Base-by-base conservation (phyloP, 2,888 invertebrate genomes). In the Ichneumoninae sp. region DNA sequence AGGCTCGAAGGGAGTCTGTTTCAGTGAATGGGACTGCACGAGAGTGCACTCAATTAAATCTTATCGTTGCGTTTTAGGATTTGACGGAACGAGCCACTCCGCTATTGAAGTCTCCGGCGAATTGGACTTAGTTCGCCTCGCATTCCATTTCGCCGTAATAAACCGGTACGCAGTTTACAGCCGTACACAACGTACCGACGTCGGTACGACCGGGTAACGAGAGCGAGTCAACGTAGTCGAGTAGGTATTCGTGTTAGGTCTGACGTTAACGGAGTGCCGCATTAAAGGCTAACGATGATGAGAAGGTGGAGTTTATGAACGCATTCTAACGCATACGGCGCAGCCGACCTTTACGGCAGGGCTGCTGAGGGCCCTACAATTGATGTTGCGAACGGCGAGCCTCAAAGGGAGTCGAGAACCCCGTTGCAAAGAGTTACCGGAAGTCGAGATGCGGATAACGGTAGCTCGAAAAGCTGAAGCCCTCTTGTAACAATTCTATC, bases 181-280 rank as follows among this genome's bases (percentile, higher is more conserved):
- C n/a, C 47, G 33, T 73, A 70, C 30, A 52, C 52, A 57, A 26
- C 26, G 16, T 8, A n/a, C 19, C 65, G 16, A 47, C 44, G 44
- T 16, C 33, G 7, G 52, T 52, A 52, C 40, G 36, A 22, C 22
- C 40, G 19, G 36, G 47, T n/a, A 63, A 44, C 26, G 50, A 22
- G 60, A 74, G 63, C 30, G 40, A 54, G 68, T 80, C 57, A 68
- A 54, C 63, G 30, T 57, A 30, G 36, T 77, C 57, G 69, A 81
- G 81, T 81, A 73, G 74, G 33, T 78, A 81, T 50, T 81, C 79
- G 63, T 76, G 82, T 82, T 66, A 26, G 74, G 26, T 76, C 76
- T 57, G 79, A 68, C 79, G 73, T 79, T 85, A 80, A 82, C 60
- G 71, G 36, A 76, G 52, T 22, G 70, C 33, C 33, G 66, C 66